Evolutionary conservation across 2,113 vertebrate species (phyloP).

Genomic region (Columba janthina): DNA sequence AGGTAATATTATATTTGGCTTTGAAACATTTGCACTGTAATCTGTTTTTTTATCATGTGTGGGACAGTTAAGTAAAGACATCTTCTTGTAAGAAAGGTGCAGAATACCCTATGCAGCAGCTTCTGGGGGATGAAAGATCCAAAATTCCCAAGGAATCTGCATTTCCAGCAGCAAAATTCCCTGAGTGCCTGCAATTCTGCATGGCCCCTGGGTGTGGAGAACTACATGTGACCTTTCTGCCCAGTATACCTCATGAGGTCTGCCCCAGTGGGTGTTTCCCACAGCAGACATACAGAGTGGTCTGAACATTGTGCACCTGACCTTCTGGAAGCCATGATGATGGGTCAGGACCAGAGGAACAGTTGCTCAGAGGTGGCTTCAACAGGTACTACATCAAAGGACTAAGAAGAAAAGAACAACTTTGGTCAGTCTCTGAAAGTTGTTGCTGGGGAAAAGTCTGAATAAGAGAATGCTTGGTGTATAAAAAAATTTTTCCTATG

Average conservation of each 20-base stretch:
- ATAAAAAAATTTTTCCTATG: background rate
- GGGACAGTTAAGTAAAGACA: background rate
- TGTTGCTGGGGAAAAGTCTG: background rate
- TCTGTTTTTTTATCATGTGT: background rate
- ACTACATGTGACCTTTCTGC: background rate
- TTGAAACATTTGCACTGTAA: background rate
- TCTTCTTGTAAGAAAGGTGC: background rate
- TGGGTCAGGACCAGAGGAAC: background rate
- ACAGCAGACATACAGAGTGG: accelerated
- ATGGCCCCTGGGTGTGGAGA: background rate
- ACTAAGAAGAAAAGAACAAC: background rate
- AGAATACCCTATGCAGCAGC: background rate
- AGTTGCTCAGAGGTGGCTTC: background rate
- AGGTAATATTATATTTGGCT: background rate
- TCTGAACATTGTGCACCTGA: accelerated
- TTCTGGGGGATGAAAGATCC: background rate
- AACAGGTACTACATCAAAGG: background rate
- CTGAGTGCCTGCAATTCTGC: background rate
- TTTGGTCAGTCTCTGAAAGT: background rate
- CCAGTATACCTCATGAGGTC: background rate
- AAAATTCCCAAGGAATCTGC: background rate
- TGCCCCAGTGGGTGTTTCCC: background rate
- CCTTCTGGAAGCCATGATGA: background rate
- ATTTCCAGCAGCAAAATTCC: background rate
- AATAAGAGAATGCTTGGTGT: background rate